Conservation (phyloP, 1,140 invertebrate species). For the Drosophila rhopaloa region DNA sequence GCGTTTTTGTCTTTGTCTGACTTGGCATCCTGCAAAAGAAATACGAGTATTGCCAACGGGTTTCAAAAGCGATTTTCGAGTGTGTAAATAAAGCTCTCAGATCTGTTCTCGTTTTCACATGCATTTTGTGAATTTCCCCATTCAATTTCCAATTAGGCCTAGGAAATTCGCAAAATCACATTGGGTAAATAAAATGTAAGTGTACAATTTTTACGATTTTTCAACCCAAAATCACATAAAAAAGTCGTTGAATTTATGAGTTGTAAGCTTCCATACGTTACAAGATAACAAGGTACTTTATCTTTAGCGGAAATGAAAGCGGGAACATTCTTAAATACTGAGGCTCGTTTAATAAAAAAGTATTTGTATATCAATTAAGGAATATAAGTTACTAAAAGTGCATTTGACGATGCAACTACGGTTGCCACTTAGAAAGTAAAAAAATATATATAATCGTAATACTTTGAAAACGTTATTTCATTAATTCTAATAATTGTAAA, state of each 20-base stretch:
- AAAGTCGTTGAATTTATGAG: no score
- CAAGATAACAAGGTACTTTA: no score
- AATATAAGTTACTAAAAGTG: conserved; percentile 7
- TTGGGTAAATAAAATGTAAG: background rate
- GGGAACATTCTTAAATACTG: conserved; percentile 1
- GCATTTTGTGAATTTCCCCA: background rate
- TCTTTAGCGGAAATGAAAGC: conserved; percentile 1
- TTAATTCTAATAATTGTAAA: no score
- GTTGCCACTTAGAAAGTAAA: conserved; percentile 10
- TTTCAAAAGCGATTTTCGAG: conserved; percentile 12
- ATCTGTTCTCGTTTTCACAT: conserved; percentile 2
- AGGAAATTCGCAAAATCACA: background rate
- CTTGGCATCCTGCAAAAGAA: conserved; percentile 83
- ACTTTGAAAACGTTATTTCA: no score
- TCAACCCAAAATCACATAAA: no score
- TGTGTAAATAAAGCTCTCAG: conserved; percentile 4
- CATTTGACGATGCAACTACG: conserved; percentile 8
- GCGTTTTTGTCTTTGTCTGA: conserved; percentile 75
- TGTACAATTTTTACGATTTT: no score
- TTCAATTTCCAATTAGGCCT: background rate
- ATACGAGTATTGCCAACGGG: conserved; percentile 59
- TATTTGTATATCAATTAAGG: background rate
- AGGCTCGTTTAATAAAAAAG: conserved; percentile 6
- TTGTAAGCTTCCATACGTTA: no score
- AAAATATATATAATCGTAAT: background rate